Evolutionary conservation across 2,888 invertebrate species (phyloP).

Genomic region (Hirtodrosophila alboralis): DNA sequence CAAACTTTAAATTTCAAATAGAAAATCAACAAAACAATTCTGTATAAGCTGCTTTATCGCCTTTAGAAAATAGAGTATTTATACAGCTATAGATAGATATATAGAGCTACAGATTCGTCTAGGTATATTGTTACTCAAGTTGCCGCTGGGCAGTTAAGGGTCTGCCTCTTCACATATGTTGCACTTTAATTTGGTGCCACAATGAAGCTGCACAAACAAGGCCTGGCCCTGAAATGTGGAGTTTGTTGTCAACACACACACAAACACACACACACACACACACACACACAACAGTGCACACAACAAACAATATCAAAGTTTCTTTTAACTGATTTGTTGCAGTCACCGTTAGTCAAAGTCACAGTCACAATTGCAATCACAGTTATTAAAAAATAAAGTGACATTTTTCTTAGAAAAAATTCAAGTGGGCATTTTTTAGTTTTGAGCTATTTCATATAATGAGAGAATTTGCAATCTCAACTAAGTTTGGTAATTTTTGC

Average conservation of each 20-base stretch:
- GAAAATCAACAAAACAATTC: too few species aligned
- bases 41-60: too few species aligned
- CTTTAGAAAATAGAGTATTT: too few species aligned
- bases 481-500: too few species aligned
- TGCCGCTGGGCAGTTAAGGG: conserved; percentile 34
- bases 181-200: conserved; percentile 51
- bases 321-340: conserved; percentile 34
- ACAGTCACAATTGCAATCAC: too few species aligned
- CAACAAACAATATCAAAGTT: conserved; percentile 28
- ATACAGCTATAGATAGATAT: conserved; percentile 13
- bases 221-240: conserved; percentile 63
- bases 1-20: too few species aligned
- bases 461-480: too few species aligned
- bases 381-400: too few species aligned
- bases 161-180: conserved; percentile 22
- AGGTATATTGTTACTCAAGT: conserved; percentile 35
- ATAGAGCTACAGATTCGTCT: not conserved
- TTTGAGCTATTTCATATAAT: too few species aligned
- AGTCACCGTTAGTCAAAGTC: not conserved
- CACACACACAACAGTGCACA: conserved; percentile 17
- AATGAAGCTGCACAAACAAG: conserved; percentile 30
- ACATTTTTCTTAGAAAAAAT: too few species aligned
- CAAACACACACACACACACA: conserved; percentile 2
- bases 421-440: too few species aligned
- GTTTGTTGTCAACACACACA: conserved; percentile 35